phyloP scores from a whole-genome alignment of 2,113 vertebrate species.

The Sceloporus undulatus region DNA sequence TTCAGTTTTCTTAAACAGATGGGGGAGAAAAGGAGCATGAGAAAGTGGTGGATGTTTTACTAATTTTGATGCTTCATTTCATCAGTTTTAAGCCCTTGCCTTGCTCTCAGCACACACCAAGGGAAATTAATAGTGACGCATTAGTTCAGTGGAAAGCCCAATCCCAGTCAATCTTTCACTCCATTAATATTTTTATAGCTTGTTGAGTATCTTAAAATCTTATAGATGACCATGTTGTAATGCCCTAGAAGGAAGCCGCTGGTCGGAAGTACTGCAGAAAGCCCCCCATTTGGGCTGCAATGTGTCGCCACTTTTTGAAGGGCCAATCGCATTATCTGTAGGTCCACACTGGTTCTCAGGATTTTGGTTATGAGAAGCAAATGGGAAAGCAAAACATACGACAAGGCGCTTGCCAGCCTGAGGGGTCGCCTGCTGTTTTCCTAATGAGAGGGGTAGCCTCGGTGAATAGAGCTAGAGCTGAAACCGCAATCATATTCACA shows the following conservation, averaged over 20 bases:
- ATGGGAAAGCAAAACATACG: conserved; percentile 33
- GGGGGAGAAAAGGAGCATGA: neutral
- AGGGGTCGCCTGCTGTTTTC: neutral
- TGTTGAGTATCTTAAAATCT: conserved; percentile 15
- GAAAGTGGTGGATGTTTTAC: neutral
- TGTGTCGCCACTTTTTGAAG: neutral
- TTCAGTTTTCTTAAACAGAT: neutral
- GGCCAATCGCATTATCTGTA: conserved; percentile 33
- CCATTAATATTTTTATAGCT: neutral
- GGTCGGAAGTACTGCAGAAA: neutral
- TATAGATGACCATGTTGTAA: neutral
- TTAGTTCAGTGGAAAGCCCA: conserved; percentile 8
- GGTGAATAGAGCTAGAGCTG: neutral
- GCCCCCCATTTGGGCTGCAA: neutral
- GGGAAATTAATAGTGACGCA: neutral
- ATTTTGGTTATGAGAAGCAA: neutral
- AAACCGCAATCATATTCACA: neutral
- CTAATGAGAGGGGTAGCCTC: neutral
- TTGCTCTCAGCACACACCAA: neutral
- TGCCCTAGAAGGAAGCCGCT: neutral
- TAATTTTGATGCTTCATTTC: neutral
- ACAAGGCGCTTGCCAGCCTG: neutral
- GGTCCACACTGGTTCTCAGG: neutral
- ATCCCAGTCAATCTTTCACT: neutral
- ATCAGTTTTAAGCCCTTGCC: neutral